These are phyloP conservation scores for Trichopria drosophilae DNA, from an alignment of 2,888 invertebrate genomes.

Conservation along the genomic window DNA sequence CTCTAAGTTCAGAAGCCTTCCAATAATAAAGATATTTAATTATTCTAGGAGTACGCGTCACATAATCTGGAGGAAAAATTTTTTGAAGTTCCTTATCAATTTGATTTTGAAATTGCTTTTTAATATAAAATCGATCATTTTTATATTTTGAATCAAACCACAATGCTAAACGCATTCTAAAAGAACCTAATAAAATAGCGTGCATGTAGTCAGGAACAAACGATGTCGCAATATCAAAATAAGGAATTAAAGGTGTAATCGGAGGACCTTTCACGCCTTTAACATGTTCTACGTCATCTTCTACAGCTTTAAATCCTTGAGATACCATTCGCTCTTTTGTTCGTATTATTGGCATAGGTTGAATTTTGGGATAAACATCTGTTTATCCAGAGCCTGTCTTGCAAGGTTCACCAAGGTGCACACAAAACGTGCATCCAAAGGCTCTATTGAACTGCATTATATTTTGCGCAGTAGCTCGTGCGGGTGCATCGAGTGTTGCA, in stretches of 20 bases:
- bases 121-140: constrained; percentile 4
- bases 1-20: constrained; percentile 12
- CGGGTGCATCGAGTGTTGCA: constrained; percentile 14
- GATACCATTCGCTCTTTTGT: not conserved
- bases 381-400: too few relatives aligned
- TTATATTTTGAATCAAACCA: not conserved
- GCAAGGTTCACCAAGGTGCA: constrained; percentile 21
- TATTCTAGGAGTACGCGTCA: not conserved
- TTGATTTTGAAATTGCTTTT: not conserved
- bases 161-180: constrained; percentile 4
- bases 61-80: constrained; percentile 3
- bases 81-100: constrained; percentile 1
- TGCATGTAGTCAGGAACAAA: constrained; percentile 23
- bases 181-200: constrained; percentile 3
- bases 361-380: too few relatives aligned
- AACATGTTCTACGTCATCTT: not conserved
- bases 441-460: constrained; percentile 20
- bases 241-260: constrained; percentile 5
- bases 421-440: constrained; percentile 23
- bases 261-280: constrained; percentile 22
- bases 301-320: constrained; percentile 6
- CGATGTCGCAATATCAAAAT: constrained; percentile 11
- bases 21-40: not conserved
- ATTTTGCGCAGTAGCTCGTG: constrained; percentile 16
- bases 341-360: not conserved